phyloP scores from a whole-genome alignment of 2,888 invertebrate species.

The Cacoxenus indagator region DNA sequence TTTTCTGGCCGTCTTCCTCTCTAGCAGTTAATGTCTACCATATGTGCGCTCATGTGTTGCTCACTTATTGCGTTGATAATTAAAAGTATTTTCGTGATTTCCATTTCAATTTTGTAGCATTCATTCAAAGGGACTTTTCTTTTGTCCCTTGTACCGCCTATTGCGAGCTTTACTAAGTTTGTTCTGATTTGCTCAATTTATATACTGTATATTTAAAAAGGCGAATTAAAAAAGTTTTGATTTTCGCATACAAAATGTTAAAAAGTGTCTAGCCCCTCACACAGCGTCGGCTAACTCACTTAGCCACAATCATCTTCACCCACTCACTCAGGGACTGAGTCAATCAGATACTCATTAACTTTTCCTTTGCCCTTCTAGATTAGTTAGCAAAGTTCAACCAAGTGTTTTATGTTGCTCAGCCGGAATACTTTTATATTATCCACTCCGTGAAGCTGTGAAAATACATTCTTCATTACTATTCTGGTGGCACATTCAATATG shows the following conservation, averaged over 20 bases:
- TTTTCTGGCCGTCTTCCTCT: not conserved
- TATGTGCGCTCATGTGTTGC: conserved; percentile 18
- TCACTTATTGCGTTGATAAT: conserved; percentile 32
- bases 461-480: conserved; percentile 50
- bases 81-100: conserved; percentile 30
- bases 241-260: not conserved
- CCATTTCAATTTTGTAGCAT: conserved; percentile 24
- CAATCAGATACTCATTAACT: not conserved
- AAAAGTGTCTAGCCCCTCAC: not conserved
- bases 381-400: conserved; percentile 16
- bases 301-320: not conserved
- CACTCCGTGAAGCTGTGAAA: not conserved
- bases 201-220: not conserved
- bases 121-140: not conserved
- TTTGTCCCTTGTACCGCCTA: no score
- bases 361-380: no score
- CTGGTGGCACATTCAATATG: conserved; percentile 39
- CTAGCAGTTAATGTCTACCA: not conserved
- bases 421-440: conserved; percentile 6
- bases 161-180: no score
- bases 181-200: not conserved
- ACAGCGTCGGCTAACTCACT: no score
- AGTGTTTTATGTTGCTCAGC: conserved; percentile 2
- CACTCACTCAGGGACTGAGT: not conserved
- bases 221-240: conserved; percentile 9